Evolutionary conservation across 2,797 vertebrate genomes (phyloP).

Genomic region (Lates japonicus): DNA sequence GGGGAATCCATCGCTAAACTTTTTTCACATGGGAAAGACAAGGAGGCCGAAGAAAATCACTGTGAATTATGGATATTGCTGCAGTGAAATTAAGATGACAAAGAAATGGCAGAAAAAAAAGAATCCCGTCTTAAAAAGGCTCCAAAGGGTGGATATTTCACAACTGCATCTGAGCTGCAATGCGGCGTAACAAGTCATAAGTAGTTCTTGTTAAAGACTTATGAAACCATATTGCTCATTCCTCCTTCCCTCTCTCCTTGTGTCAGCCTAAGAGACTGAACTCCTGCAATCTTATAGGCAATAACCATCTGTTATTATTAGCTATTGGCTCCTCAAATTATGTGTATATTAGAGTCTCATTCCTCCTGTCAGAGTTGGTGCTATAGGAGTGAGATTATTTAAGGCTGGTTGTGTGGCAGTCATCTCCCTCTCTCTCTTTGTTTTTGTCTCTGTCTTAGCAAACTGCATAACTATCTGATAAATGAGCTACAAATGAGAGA

Average conservation of each 20-base stretch:
- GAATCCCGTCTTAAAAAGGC: conserved; percentile 59
- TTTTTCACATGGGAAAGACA: conserved; percentile 75
- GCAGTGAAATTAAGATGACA: conserved; percentile 80
- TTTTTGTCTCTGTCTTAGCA: conserved; percentile 43
- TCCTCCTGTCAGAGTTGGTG: conserved; percentile 44
- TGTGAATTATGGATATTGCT: conserved; percentile 80
- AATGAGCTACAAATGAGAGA: conserved; percentile 69
- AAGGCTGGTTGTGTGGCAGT: conserved; percentile 22
- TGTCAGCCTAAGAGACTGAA: conserved; percentile 51
- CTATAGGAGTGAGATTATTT: conserved; percentile 48
- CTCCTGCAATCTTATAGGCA: conserved; percentile 53
- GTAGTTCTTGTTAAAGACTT: conserved; percentile 71
- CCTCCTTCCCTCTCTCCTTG: conserved; percentile 32
- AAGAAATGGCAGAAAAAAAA: conserved; percentile 62
- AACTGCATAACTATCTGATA: conserved; percentile 62
- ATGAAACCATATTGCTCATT: conserved; percentile 66
- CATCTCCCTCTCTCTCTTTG: conserved; percentile 22
- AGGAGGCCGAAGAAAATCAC: conserved; percentile 57
- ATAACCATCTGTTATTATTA: conserved; percentile 72
- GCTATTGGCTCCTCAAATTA: conserved; percentile 64
- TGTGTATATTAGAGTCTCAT: conserved; percentile 51
- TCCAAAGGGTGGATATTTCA: conserved; percentile 70
- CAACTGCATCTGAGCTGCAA: conserved; percentile 73
- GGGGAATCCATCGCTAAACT: conserved; percentile 74
- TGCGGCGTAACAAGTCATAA: conserved; percentile 73